Percentiles rank a stretch among this genome's conserved stretches.
phyloP scores from a whole-genome alignment of 1,140 invertebrate genomes.

The roundworm (Caenorhabditis elegans) region DNA sequence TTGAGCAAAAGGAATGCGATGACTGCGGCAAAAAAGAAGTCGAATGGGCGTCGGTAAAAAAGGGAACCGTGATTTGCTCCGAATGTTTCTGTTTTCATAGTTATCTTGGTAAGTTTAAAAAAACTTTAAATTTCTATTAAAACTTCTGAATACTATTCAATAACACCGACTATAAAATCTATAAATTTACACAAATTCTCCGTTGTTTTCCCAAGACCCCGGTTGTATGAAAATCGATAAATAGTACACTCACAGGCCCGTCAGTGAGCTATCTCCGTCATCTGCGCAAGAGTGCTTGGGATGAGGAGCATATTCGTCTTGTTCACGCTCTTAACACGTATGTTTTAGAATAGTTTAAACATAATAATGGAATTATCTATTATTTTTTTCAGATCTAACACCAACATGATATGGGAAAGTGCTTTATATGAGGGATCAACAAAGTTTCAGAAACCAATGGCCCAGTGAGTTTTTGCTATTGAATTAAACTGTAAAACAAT shows the following conservation, averaged over 20 bases:
- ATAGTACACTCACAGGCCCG: slow-evolving; percentile 22
- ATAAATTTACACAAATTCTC: no score
- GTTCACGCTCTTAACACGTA: slow-evolving; percentile 21
- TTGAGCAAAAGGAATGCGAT: slow-evolving; percentile 12
- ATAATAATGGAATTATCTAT: not conserved
- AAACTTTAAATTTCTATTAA: no score
- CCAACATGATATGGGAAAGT: slow-evolving; percentile 14
- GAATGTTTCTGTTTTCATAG: slow-evolving; percentile 14
- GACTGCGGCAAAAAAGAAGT: slow-evolving; percentile 20
- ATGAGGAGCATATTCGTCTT: slow-evolving; percentile 22
- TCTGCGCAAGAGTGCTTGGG: slow-evolving; percentile 23
- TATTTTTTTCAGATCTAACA: slow-evolving; percentile 15
- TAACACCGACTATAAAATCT: no score
- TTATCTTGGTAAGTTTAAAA: slow-evolving; percentile 6
- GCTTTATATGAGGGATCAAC: not conserved
- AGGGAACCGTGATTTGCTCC: slow-evolving; percentile 25
- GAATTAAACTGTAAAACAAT: no score
- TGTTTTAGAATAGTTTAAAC: not conserved
- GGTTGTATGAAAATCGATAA: not conserved
- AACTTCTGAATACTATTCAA: no score
- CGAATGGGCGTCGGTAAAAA: not conserved
- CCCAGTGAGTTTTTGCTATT: not conserved
- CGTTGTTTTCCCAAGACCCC: not conserved
- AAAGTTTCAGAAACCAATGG: not conserved
- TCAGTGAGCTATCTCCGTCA: slow-evolving; percentile 26